Evolutionary conservation across 1,140 invertebrate genomes (phyloP), one percentile per base, ranked within the genome.

Genomic region (Carcinoscorpius rotundicauda): DNA sequence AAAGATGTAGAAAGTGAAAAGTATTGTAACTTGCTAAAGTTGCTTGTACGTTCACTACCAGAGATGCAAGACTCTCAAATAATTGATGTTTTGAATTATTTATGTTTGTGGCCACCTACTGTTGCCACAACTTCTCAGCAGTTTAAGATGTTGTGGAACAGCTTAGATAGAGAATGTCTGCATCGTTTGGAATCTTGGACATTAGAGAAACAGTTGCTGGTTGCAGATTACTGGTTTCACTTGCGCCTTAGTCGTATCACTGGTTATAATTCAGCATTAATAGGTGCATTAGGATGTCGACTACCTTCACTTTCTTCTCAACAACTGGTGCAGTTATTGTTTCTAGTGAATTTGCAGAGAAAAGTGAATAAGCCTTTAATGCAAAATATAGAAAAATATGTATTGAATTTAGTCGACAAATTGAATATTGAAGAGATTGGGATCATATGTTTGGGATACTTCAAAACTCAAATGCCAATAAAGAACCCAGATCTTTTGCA

Each of bases 181-280:
- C 5, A 52, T 4, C n/a, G 66, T 8, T 5, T 66, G 4, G 29
- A n/a, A 10, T 11, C 9, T 6, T 66, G 66, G 62, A 48, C 59
- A 52, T 8, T 52, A 9, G 29, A 52, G 49, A 57, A n/a, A 10
- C 52, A 60, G 10, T 52, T 66, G 48, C 61, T 61, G 5, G 59
- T 66, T 4, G 58, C 66, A n/a, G 62, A 66, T 61, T 64, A 66
- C 58, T 66, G 62, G 62, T 66, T 66, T 61, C 50, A 58, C 58
- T 58, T 66, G 10, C 29, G 52, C 49, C 52, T 66, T 6, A 66
- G 58, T 52, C 55, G 66, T 11, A 66, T 66, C 49, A 53, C 62
- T 8, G 6, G 58, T 6, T 66, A 64, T 49, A 66, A 66, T 50
- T 49, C 51, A 8, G 49, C 4, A 6, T 50, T 66, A 11, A 64